Conservation (phyloP, 2,113 vertebrate genomes). For the Elephantulus edwardii region DNA sequence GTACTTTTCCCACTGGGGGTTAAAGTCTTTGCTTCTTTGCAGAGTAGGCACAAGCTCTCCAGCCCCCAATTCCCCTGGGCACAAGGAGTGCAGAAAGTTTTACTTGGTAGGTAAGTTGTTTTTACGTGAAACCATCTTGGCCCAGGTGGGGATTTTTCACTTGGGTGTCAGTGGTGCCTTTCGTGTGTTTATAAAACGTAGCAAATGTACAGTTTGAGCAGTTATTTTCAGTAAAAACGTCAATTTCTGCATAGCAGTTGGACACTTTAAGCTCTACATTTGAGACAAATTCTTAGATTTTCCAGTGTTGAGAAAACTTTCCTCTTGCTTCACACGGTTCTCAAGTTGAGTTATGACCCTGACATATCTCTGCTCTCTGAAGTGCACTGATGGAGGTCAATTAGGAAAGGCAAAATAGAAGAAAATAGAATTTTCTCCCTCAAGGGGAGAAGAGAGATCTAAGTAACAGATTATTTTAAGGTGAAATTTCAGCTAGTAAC, state of each 20-base stretch:
- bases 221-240: constrained; percentile 50
- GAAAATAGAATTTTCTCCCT: constrained; percentile 25
- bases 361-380: background rate
- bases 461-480: background rate
- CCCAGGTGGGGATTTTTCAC: constrained; percentile 65
- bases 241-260: constrained; percentile 3
- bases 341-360: constrained; percentile 53
- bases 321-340: constrained; percentile 44
- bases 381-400: constrained; percentile 15
- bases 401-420: constrained; percentile 2
- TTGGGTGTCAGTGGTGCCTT: constrained; percentile 71
- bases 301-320: constrained; percentile 29
- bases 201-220: constrained; percentile 58
- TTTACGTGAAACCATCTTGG: constrained; percentile 75
- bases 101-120: constrained; percentile 75
- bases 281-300: constrained; percentile 52
- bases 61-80: constrained; percentile 44
- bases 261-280: constrained; percentile 13
- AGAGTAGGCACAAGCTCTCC: background rate
- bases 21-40: constrained; percentile 23
- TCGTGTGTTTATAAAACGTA: constrained; percentile 71
- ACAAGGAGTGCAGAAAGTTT: constrained; percentile 64
- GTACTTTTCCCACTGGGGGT: constrained; percentile 12
- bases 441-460: background rate
- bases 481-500: background rate